Conservation (phyloP, 2,113 vertebrate genomes). For the Mus pahari region DNA sequence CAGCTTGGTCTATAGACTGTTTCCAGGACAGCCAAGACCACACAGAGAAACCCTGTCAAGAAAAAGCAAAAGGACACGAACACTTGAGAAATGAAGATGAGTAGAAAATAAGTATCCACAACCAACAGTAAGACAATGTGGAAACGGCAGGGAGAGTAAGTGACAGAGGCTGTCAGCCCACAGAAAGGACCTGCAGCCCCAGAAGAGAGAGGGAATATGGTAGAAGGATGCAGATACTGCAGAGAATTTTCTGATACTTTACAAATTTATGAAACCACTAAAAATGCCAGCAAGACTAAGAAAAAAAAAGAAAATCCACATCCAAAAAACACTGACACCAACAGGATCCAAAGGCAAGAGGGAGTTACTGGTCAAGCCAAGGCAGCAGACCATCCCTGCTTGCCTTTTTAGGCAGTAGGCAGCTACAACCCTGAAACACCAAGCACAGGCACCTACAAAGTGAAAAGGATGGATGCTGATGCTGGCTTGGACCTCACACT, state of each 20-base stretch:
- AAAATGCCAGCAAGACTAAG: not conserved
- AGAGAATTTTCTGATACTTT: not conserved
- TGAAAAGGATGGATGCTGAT: too few relatives aligned
- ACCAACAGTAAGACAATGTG: not conserved
- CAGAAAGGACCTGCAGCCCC: not conserved
- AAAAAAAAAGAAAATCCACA: not conserved
- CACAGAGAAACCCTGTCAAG: not conserved
- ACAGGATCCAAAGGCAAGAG: not conserved
- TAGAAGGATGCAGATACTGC: not conserved
- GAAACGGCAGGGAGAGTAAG: too few relatives aligned
- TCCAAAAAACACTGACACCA: not conserved
- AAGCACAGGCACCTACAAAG: too few relatives aligned
- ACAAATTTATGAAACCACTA: not conserved
- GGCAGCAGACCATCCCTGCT: not conserved
- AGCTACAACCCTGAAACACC: not conserved
- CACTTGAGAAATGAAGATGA: not conserved
- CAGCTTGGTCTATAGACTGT: not conserved
- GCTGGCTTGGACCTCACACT: not conserved
- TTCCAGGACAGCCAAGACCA: not conserved
- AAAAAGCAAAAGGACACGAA: rapidly evolving
- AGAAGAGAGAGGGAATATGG: not conserved
- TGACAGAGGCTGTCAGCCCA: rapidly evolving
- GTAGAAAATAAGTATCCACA: not conserved
- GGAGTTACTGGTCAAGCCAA: not conserved
- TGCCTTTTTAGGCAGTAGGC: not conserved